These are phyloP conservation scores for Andrena marginata DNA, from an alignment of 2,888 invertebrate species.

Conservation along the genomic window DNA sequence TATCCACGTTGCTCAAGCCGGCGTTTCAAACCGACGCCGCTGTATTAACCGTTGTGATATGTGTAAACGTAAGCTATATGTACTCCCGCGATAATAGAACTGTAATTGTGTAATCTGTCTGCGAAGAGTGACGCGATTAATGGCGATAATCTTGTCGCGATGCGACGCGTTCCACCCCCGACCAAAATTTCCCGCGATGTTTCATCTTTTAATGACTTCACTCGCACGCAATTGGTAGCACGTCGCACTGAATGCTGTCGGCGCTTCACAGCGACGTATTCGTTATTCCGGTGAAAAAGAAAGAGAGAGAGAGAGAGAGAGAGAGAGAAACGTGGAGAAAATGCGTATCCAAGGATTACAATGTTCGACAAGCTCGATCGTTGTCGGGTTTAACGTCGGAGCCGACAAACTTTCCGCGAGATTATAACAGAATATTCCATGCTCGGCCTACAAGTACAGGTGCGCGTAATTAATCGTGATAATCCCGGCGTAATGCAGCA, in stretches of 20 bases:
- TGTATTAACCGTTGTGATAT: constrained; percentile 67
- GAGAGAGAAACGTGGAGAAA: neutral
- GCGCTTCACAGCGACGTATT: constrained; percentile 28
- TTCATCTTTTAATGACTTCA: constrained; percentile 30
- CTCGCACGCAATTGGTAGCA: constrained; percentile 27
- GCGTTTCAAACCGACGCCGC: constrained; percentile 41
- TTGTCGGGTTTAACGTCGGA: neutral
- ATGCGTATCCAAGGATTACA: neutral
- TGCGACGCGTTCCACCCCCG: constrained; percentile 26
- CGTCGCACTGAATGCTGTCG: constrained; percentile 34
- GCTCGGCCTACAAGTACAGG: constrained; percentile 64
- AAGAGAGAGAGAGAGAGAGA: neutral
- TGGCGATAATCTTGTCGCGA: constrained; percentile 56
- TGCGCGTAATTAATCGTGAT: constrained; percentile 69
- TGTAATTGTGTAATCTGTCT: constrained; percentile 64
- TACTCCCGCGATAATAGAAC: constrained; percentile 57
- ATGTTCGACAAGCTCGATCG: neutral
- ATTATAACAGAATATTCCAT: constrained; percentile 46
- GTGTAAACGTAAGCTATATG: constrained; percentile 60
- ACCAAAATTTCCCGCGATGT: constrained; percentile 42
- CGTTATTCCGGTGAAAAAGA: neutral
- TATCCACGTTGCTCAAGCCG: constrained; percentile 45
- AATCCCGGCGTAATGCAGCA: constrained; percentile 67
- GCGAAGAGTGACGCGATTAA: constrained; percentile 56
- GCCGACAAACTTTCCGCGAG: constrained; percentile 23